Evolutionary conservation across 2,888 invertebrate species (phyloP).

Genomic region (Chymomyza caudatula): DNA sequence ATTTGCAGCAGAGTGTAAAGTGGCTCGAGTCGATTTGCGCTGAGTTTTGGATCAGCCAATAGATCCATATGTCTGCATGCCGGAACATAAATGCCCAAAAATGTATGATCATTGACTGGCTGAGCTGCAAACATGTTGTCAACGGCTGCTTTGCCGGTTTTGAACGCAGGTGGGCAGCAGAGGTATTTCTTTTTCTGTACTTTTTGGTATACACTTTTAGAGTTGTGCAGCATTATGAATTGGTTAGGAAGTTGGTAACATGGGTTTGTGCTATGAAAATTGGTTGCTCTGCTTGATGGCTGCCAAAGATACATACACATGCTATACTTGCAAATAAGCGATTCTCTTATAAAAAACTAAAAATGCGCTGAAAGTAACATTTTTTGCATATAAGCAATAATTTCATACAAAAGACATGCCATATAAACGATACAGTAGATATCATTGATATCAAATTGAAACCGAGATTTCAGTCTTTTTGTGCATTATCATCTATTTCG

Average conservation of each 20-base stretch:
- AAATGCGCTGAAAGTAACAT: too few relatives aligned
- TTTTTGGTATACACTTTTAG: not conserved
- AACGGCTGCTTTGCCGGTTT: slow-evolving; percentile 38
- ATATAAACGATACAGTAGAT: too few relatives aligned
- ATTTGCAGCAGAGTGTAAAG: not conserved
- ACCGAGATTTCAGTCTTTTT: too few relatives aligned
- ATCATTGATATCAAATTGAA: too few relatives aligned
- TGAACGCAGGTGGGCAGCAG: slow-evolving; percentile 55
- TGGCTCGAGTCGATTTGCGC: not conserved
- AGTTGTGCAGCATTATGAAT: slow-evolving; percentile 11
- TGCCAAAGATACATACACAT: too few relatives aligned
- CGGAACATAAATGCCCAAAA: slow-evolving; percentile 63
- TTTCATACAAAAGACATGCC: too few relatives aligned
- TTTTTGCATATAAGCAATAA: too few relatives aligned
- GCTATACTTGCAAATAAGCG: too few relatives aligned
- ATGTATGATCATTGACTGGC: slow-evolving; percentile 49
- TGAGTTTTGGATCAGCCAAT: slow-evolving; percentile 15
- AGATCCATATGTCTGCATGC: slow-evolving; percentile 45
- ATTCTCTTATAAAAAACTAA: too few relatives aligned
- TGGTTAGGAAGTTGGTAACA: not conserved
- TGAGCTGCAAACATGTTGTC: not conserved
- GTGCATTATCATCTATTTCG: too few relatives aligned
- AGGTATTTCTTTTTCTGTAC: not conserved
- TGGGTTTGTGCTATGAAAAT: not conserved
- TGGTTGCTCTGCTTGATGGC: not conserved